Percentiles rank a stretch among this genome's conserved stretches.
Conservation (phyloP, 2,797 vertebrate species). For the Sebastolobus altivelis region DNA sequence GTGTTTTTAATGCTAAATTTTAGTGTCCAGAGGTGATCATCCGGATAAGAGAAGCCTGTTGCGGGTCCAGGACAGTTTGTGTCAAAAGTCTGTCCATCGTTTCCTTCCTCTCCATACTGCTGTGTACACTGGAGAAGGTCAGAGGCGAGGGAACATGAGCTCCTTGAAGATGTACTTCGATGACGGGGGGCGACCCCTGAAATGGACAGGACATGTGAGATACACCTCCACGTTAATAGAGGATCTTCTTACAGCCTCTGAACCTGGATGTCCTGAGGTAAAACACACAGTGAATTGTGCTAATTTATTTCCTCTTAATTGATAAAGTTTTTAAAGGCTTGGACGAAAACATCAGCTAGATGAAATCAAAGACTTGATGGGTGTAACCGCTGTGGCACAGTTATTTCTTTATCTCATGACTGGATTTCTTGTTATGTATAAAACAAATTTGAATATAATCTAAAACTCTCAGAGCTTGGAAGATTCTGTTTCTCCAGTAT, state of each 20-base stretch:
- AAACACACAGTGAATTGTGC: background rate
- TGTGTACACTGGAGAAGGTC: constrained; percentile 43
- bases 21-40: background rate
- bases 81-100: constrained; percentile 16
- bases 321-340: background rate
- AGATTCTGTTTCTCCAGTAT: background rate
- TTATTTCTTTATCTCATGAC: background rate
- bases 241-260: constrained; percentile 41
- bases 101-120: constrained; percentile 10
- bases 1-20: background rate
- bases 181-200: constrained; percentile 19
- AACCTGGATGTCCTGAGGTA: background rate
- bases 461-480: background rate
- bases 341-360: background rate
- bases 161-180: constrained; percentile 35
- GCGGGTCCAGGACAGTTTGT: background rate
- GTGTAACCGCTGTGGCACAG: background rate
- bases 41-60: background rate
- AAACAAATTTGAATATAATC: background rate
- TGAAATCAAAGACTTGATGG: background rate
- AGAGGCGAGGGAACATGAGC: constrained; percentile 49
- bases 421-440: background rate
- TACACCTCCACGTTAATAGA: constrained; percentile 21
- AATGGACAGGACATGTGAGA: constrained; percentile 40
- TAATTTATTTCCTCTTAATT: background rate